Base-by-base conservation (phyloP, 1,140 invertebrate species). In the Leptinotarsa defecta region DNA sequence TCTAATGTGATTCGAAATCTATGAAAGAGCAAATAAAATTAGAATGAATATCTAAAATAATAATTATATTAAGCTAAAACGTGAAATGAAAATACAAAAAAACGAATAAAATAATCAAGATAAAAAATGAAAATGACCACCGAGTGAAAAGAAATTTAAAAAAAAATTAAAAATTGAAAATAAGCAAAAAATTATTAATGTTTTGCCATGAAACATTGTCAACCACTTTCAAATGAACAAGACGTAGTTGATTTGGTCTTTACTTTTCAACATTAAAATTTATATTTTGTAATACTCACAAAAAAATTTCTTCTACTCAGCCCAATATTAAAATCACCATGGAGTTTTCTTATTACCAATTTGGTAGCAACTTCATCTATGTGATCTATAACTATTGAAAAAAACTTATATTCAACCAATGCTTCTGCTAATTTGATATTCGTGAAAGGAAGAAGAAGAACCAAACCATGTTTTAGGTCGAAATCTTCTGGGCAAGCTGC, bases 251-350 rank as follows among this genome's bases (percentile, higher is more conserved):
- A 48, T 67, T 0, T 61, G 48, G n/a, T 48, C 13, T 57, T 3
- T 43, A 70, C 70, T 67, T 34, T 24, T 52, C 63, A 67, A 49
- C 4, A 65, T 15, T 43, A n/a, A 48, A 27, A 17, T 27, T 68
- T 68, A 13, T 48, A 69, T 48, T 34, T 57, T 65, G 43, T 61
- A 15, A 71, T 52, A 77, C 75, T 78, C 77, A 83, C 82, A 75
- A 81, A 79, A 75, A 84, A 84, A 74, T 82, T 83, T 64, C 78
- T 78, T 34, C 65, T 71, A 2, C 80, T 83, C 17, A 84, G 63
- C 34, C 81, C 83, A 71, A 84, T 78, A 69, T 83, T 81, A 71
- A 83, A 84, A 64, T 75, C 62, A 17, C 78, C 78, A 20, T 78
- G 48, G 13, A 83, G 49, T 75, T 80, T 82, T 52, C 77, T 79